Conservation (phyloP, 1,140 invertebrate species). For the Chrysomallon squamiferum region DNA sequence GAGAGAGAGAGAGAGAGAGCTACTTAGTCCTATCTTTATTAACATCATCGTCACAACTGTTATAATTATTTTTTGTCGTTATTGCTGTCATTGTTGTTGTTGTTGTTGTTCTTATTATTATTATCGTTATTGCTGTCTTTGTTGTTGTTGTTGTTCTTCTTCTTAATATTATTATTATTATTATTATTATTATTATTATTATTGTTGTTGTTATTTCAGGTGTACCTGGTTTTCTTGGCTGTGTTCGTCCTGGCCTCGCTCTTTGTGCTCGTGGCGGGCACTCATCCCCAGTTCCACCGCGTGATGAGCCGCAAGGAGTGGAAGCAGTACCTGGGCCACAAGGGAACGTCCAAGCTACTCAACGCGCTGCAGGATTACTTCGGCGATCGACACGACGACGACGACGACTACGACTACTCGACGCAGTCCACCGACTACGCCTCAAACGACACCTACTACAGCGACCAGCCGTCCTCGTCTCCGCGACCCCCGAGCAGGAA, state of each 20-base stretch:
- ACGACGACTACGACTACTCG: neutral
- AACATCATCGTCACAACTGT: too few species aligned
- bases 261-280: conserved; percentile 23
- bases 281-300: conserved; percentile 24
- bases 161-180: too few species aligned
- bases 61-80: too few species aligned
- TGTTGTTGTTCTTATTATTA: too few species aligned
- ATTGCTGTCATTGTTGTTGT: too few species aligned
- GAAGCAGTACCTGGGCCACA: conserved; percentile 12
- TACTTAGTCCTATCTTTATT: too few species aligned
- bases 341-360: neutral
- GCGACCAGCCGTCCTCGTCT: neutral
- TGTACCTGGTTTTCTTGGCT: conserved; percentile 26
- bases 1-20: too few species aligned
- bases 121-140: too few species aligned
- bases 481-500: neutral
- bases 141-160: too few species aligned
- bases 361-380: neutral
- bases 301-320: conserved; percentile 15
- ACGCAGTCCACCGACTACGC: neutral
- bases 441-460: neutral
- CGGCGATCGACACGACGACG: neutral
- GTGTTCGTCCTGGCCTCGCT: conserved; percentile 27
- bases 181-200: too few species aligned
- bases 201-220: conserved; percentile 27